These are phyloP conservation scores for Pterobdella sp. DNA, from an alignment of 2,888 invertebrate genomes.

Conservation along the genomic window DNA sequence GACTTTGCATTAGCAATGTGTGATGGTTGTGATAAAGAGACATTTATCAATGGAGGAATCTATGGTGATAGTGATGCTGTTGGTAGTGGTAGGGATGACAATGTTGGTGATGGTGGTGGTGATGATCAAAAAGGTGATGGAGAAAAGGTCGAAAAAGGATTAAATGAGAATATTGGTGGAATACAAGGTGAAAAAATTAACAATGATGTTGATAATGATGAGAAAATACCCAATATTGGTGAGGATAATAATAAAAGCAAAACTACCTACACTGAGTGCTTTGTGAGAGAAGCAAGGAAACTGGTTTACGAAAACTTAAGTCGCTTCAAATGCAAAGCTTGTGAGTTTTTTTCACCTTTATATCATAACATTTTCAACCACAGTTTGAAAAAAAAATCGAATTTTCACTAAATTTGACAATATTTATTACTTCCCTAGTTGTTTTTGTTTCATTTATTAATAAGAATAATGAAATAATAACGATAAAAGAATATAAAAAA, in stretches of 20 bases:
- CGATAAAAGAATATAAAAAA: not conserved
- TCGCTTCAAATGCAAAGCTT: slow-evolving; percentile 44
- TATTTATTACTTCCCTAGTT: not conserved
- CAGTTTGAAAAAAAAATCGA: not conserved
- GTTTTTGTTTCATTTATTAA: not conserved
- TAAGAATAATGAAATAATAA: not conserved
- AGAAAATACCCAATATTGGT: not conserved
- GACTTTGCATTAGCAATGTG: slow-evolving; percentile 54
- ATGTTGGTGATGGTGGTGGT: not conserved
- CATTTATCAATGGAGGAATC: slow-evolving; percentile 41
- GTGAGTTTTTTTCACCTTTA: slow-evolving; percentile 40
- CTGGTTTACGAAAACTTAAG: slow-evolving; percentile 48
- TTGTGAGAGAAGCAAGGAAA: slow-evolving; percentile 40
- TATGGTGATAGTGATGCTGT: not conserved
- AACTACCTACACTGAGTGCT: not conserved
- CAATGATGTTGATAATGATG: not conserved
- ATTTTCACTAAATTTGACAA: not conserved
- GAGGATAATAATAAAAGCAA: not conserved
- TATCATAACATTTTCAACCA: not conserved
- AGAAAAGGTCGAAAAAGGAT: not conserved
- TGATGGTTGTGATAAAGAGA: slow-evolving; percentile 45
- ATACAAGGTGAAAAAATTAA: not conserved
- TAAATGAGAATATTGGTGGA: not conserved
- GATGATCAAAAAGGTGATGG: not conserved
- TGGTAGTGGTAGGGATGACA: not conserved